A percentile compares a stretch with the other conserved stretches of the same genome.
phyloP scores from a whole-genome alignment of 2,888 invertebrate genomes.

The Nymphalis polychloros region DNA sequence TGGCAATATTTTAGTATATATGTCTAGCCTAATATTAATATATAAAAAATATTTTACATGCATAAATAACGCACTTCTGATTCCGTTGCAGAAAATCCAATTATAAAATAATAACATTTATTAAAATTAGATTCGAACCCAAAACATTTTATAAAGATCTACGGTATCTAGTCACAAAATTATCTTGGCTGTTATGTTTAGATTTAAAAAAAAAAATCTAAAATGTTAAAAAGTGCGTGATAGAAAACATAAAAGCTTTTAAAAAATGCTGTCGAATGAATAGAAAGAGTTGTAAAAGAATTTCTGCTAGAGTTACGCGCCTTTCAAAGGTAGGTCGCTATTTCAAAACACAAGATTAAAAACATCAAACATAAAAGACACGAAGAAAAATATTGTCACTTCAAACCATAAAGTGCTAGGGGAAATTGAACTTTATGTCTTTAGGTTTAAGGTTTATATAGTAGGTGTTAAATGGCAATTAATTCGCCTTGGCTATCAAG shows the following conservation, averaged over 20 bases:
- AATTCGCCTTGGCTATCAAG: conserved; percentile 13
- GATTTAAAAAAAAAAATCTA: not conserved
- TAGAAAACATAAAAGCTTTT: not conserved
- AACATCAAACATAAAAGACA: conserved; percentile 6
- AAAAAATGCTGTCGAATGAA: conserved; percentile 1
- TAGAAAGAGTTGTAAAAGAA: conserved; percentile 5
- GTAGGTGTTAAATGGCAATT: conserved; percentile 17
- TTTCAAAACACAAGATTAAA: conserved; percentile 12
- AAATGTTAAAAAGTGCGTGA: not conserved
- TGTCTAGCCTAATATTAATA: too few species aligned
- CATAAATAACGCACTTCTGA: too few species aligned
- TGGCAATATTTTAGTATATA: too few species aligned
- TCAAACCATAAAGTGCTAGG: not conserved
- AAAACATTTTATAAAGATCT: too few species aligned
- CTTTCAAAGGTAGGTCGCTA: conserved; percentile 5
- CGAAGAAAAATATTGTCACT: conserved; percentile 9
- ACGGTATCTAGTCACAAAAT: not conserved
- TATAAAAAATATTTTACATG: too few species aligned
- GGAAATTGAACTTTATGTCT: not conserved
- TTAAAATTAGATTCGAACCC: too few species aligned
- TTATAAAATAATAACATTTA: too few species aligned
- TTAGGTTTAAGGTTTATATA: not conserved
- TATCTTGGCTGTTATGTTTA: not conserved
- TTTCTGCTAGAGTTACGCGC: conserved; percentile 8
- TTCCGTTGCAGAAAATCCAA: too few species aligned